Conservation (phyloP, 2,888 invertebrate genomes). For the Brassicogethes aeneus region DNA sequence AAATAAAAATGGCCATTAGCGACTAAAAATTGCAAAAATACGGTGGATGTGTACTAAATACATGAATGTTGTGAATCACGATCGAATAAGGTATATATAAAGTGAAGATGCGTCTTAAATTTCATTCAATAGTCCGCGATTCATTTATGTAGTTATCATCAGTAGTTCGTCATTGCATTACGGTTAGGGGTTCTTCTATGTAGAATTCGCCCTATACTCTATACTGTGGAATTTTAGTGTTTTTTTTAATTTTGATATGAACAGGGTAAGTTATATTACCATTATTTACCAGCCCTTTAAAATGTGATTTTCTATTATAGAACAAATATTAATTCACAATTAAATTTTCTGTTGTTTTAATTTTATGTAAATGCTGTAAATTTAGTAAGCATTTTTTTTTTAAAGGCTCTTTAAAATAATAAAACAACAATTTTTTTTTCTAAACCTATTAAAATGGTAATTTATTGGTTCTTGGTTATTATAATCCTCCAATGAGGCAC, state of each 20-base stretch:
- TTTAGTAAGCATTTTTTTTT: no score
- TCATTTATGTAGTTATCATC: constrained; percentile 13
- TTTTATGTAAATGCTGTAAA: no score
- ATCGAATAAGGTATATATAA: constrained; percentile 38
- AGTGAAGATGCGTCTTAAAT: constrained; percentile 22
- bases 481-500: no score
- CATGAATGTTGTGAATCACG: constrained; percentile 39
- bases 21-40: constrained; percentile 34
- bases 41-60: constrained; percentile 36
- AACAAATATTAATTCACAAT: not conserved
- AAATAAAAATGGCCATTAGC: constrained; percentile 18
- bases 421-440: no score
- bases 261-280: constrained; percentile 17
- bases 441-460: no score
- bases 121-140: constrained; percentile 32
- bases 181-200: not conserved
- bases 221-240: not conserved
- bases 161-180: not conserved
- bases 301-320: not conserved
- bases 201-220: not conserved
- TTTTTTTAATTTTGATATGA: constrained; percentile 12
- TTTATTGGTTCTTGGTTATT: no score
- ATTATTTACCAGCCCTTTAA: not conserved
- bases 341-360: not conserved
- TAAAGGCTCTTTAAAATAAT: no score